Conservation (phyloP, 2,797 vertebrate genomes). For the Sebastes paucispinis region DNA sequence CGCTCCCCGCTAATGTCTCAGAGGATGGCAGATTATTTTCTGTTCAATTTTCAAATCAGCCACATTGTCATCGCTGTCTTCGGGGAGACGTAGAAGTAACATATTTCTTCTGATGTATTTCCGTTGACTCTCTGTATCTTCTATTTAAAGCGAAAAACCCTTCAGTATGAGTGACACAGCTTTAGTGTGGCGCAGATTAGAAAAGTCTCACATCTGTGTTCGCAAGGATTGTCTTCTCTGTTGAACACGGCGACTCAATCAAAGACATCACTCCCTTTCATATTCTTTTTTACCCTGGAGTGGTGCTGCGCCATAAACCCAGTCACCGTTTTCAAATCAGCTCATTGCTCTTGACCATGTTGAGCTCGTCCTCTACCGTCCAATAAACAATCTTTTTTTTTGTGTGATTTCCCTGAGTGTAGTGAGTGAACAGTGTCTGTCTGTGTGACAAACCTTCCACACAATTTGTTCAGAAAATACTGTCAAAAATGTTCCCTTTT, state of each 20-base stretch:
- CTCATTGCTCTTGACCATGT: constrained; percentile 13
- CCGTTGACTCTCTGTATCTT: constrained; percentile 45
- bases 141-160: constrained; percentile 57
- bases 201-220: constrained; percentile 54
- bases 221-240: constrained; percentile 35
- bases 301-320: constrained; percentile 2
- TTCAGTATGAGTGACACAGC: constrained; percentile 52
- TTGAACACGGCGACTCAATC: constrained; percentile 46
- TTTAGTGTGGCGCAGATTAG: constrained; percentile 45
- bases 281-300: constrained; percentile 13
- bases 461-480: constrained; percentile 55
- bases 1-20: constrained; percentile 59
- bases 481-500: constrained; percentile 46
- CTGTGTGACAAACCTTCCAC: constrained; percentile 18
- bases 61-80: constrained; percentile 70
- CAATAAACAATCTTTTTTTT: constrained; percentile 8
- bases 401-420: constrained; percentile 26
- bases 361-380: constrained; percentile 22
- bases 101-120: constrained; percentile 64
- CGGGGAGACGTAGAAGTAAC: constrained; percentile 52
- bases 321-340: constrained; percentile 33
- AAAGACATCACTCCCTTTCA: constrained; percentile 26
- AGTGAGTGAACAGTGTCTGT: constrained; percentile 16
- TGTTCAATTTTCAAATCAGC: constrained; percentile 75
- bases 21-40: constrained; percentile 71